Base-by-base conservation (phyloP, 2,797 vertebrate genomes). In the Jordanella pulchra region DNA sequence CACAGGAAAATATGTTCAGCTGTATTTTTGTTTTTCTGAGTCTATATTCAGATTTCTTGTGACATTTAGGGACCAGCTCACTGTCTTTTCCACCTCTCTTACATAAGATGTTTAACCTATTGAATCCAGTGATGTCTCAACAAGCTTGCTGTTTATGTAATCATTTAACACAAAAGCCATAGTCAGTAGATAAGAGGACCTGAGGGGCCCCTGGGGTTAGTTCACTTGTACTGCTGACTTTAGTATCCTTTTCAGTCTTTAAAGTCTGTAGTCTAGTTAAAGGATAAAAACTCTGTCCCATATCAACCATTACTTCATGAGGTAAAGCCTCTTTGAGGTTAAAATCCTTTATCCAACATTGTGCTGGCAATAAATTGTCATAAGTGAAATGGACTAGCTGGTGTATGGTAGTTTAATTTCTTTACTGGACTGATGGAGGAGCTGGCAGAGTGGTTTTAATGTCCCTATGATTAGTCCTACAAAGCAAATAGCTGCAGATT, bases 401-500 rank as follows among this genome's bases (percentile, higher is more conserved):
- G 35, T 44, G 18, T 53, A 35, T 48, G 47, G 55, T 42, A 25
- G 32, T 12, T 27, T 32, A 27, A 5, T 53, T 9, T 27, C 2
- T 45, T 65, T 27, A 54, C 7, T 28, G 7, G 63, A 72, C 17
- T 12, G 10, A 0, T 47, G 48, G 23, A 66, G 30, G 55, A 0
- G 44, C 28, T 73, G 53, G 44, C 9, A 47, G 28, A 53, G 28
- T 48, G 64, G 28, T 7, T 73, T 66, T 56, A 18, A 44, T 67
- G 10, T 60, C 39, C 56, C n/a, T 54, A 50, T 73, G 27, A 42
- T 30, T 51, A 44, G 45, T 42, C 1, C 2, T 51, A 42, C 14
- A 39, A 58, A 67, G 35, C 25, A n/a, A 5, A 55, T 51, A 55
- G 25, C 51, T 9, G 17, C 25, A 65, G 14, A 27, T 27, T 28